Evolutionary conservation across 2,113 vertebrate species (phyloP), one percentile per base, ranked within the genome.

Genomic region (Cacatua alba): DNA sequence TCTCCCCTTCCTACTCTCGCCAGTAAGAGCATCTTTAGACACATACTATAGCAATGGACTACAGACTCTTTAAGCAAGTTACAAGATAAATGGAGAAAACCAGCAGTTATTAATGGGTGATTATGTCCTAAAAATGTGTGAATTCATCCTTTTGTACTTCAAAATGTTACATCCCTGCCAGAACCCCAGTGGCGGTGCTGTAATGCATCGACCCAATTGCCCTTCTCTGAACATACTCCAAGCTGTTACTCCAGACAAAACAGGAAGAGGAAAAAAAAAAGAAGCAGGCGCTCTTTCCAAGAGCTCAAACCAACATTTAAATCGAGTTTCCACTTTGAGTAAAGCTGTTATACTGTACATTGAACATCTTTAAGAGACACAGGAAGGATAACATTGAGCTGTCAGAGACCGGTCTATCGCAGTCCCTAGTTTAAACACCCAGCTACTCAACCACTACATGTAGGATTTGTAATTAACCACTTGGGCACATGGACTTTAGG

Each of bases 41-140:
- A 96, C 95, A 75, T 97, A 92, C n/a, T 87, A 96, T 86, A 97
- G 95, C 96, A 96, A 90, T 90, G 95, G 88, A 90, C 96, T 97
- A 97, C 95, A 97, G 88, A 96, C 80, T 94, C 76, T 85, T 95
- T 60, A 95, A 97, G 96, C 95, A 96, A 86, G 93, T 95, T 97
- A 97, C 95, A 97, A 86, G 95, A 89, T 95, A 95, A 97, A 97
- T 96, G 95, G 89, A 95, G 70, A 91, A 97, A 97, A 92, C 74
- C 94, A 97, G 96, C 93, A 95, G 75, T 91, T 95, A 74, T 93
- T 83, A 96, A 90, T 86, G 92, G 93, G 80, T n/a, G 72, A 95
- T 88, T 88, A 96, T 71, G 88, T 59, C 92, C 95, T 94, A 96
- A 96, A 92, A 93, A 78, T 46, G 88, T 74, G 90, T 92, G 49